A percentile compares a stretch with the other conserved stretches of the same genome.
Conservation (phyloP, 1,140 invertebrate genomes). For the Gryllus bimaculatus region DNA sequence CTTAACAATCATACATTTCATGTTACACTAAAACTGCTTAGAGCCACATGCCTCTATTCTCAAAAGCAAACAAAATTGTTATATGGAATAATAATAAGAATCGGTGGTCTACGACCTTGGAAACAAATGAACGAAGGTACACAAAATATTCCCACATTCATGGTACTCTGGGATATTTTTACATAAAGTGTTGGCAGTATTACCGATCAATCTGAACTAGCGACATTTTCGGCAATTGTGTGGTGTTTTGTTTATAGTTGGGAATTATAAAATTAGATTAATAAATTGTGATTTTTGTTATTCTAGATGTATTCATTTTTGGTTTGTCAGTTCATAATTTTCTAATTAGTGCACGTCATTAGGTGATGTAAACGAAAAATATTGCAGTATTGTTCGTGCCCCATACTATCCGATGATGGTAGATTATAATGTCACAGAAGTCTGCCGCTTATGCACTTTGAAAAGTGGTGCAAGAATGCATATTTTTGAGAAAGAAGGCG, state of each 20-base stretch:
- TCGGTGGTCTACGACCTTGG: too few species aligned
- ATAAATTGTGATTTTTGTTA: background rate
- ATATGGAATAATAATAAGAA: too few species aligned
- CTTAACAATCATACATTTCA: too few species aligned
- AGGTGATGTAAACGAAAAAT: background rate
- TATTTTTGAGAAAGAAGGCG: constrained; percentile 58
- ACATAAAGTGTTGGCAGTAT: background rate
- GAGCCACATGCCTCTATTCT: too few species aligned
- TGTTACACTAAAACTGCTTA: too few species aligned
- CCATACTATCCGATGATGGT: constrained; percentile 3
- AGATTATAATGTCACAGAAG: constrained; percentile 36
- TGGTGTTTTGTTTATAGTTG: background rate
- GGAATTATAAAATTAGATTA: background rate
- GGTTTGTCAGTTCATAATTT: too few species aligned
- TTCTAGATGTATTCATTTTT: too few species aligned
- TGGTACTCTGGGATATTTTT: background rate
- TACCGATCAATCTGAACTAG: background rate
- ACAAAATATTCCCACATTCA: background rate
- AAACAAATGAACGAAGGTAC: too few species aligned
- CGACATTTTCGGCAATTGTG: background rate
- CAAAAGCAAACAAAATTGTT: too few species aligned
- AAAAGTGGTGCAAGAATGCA: constrained; percentile 51
- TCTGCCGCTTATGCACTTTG: constrained; percentile 55
- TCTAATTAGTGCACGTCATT: too few species aligned
- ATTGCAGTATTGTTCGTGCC: background rate